Percentiles rank a stretch among this genome's conserved stretches.
These are phyloP conservation scores for Phyllotis vaccarum DNA, from an alignment of 2,797 vertebrate species.

Conservation along the genomic window DNA sequence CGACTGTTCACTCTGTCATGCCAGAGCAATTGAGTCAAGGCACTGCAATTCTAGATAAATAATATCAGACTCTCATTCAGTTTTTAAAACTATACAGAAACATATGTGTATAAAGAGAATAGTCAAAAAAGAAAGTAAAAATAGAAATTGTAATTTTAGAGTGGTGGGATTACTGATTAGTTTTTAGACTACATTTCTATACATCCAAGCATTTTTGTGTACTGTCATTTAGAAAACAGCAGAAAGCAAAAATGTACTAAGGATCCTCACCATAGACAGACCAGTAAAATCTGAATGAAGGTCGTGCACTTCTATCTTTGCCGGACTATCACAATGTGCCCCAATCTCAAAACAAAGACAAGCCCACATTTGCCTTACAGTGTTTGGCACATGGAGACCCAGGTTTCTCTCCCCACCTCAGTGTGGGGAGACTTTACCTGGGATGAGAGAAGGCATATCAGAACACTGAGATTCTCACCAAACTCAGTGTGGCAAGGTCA, in stretches of 20 bases:
- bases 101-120: not conserved
- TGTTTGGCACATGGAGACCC: not conserved
- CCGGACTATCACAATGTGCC: too few relatives aligned
- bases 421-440: not conserved
- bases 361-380: not conserved
- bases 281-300: not conserved
- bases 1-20: not conserved
- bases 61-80: not conserved
- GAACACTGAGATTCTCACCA: not conserved
- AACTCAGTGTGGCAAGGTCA: not conserved
- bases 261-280: not conserved
- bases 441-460: not conserved
- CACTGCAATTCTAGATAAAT: not conserved
- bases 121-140: not conserved
- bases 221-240: not conserved
- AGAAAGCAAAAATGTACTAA: not conserved
- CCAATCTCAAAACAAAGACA: not conserved
- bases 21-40: not conserved
- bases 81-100: not conserved
- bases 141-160: not conserved
- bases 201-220: not conserved
- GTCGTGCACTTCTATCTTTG: not conserved
- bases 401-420: accelerated
- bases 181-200: not conserved
- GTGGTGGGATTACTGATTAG: not conserved